These are phyloP conservation scores for Elmis aenea DNA, from an alignment of 2,888 invertebrate genomes.

Conservation along the genomic window DNA sequence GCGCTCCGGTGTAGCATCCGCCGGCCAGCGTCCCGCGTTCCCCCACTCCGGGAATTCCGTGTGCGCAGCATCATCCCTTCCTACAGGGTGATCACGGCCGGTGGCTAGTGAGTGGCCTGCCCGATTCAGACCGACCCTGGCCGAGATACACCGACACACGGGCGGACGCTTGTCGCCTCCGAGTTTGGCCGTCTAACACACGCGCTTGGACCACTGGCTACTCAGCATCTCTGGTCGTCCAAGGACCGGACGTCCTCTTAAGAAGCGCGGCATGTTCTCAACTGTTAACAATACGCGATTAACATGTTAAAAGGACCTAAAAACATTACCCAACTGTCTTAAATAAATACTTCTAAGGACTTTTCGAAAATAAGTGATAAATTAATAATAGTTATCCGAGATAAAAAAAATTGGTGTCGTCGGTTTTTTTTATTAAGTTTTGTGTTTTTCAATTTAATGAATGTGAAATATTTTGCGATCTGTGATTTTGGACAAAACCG, in stretches of 20 bases:
- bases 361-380: too few relatives aligned
- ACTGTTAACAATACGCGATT: neutral
- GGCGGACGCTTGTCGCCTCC: conserved; percentile 35
- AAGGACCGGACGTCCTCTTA: conserved; percentile 19
- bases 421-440: too few relatives aligned
- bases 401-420: too few relatives aligned
- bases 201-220: conserved; percentile 48
- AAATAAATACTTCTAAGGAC: too few relatives aligned
- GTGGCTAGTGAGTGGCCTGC: conserved; percentile 51
- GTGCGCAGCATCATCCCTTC: conserved; percentile 48
- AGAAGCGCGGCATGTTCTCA: conserved; percentile 18
- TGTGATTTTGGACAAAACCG: too few relatives aligned
- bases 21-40: conserved; percentile 28
- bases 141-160: conserved; percentile 31
- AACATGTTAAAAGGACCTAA: neutral
- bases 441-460: too few relatives aligned
- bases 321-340: neutral
- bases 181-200: conserved; percentile 42
- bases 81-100: conserved; percentile 52
- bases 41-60: conserved; percentile 36
- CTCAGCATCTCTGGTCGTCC: conserved; percentile 42
- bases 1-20: conserved; percentile 37
- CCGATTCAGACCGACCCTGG: conserved; percentile 32
- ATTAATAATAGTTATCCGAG: too few relatives aligned
- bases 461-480: too few relatives aligned